A percentile compares a stretch with the other conserved stretches of the same genome.
phyloP scores from a whole-genome alignment of 1,140 invertebrate genomes.

The Myzus persicae region DNA sequence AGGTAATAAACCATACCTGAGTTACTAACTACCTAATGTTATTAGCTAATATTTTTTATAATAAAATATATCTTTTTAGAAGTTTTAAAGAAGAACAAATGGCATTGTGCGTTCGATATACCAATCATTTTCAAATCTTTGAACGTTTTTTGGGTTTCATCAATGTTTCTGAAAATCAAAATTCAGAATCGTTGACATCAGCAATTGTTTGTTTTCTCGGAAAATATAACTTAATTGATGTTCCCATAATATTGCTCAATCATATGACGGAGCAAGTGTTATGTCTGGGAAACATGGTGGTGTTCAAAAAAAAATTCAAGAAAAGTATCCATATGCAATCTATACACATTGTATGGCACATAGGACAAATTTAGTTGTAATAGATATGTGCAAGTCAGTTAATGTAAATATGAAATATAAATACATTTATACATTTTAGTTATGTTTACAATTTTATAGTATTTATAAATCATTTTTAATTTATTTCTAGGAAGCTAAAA shows the following conservation, averaged over 20 bases:
- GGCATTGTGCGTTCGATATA: not conserved
- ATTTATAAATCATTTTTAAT: not conserved
- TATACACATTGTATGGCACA: constrained; percentile 59
- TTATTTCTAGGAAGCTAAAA: not conserved
- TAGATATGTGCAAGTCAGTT: not conserved
- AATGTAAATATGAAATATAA: constrained; percentile 20
- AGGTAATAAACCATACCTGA: not conserved
- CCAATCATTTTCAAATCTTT: not conserved
- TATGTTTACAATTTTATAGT: not conserved
- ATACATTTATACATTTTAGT: not conserved
- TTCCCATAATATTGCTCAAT: constrained; percentile 46
- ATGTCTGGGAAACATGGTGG: constrained; percentile 51
- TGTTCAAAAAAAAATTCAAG: constrained; percentile 53
- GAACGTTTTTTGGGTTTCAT: not conserved
- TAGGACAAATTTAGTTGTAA: constrained; percentile 7
- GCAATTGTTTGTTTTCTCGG: not conserved
- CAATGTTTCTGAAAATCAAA: constrained; percentile 20
- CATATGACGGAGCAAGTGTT: constrained; percentile 59
- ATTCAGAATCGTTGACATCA: not conserved
- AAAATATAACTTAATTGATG: not conserved
- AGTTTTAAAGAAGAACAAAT: constrained; percentile 25
- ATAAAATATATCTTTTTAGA: not conserved
- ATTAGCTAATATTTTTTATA: not conserved
- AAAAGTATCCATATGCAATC: constrained; percentile 56
- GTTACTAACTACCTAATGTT: not conserved